These are phyloP conservation scores for Sisyra nigra DNA, from an alignment of 2,888 invertebrate genomes.

Conservation along the genomic window DNA sequence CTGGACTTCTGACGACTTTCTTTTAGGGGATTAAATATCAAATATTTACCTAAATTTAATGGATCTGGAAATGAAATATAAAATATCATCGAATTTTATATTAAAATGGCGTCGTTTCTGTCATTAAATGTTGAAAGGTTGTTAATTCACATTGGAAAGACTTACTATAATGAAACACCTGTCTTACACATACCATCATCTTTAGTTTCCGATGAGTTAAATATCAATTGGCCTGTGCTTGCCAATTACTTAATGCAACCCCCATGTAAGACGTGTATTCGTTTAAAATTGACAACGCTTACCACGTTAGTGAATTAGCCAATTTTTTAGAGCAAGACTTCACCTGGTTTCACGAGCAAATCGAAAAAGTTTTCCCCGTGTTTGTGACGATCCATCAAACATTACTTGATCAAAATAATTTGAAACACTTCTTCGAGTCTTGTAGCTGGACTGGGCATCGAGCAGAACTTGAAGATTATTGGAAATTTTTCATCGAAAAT, in stretches of 20 bases:
- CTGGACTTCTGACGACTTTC: too few species aligned
- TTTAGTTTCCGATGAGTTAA: constrained; percentile 2
- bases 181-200: background rate
- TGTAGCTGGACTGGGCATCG: constrained; percentile 8
- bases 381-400: background rate
- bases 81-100: too few species aligned
- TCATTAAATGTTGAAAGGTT: background rate
- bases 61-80: too few species aligned
- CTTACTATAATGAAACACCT: background rate
- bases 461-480: constrained; percentile 8
- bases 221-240: constrained; percentile 3
- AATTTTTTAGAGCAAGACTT: background rate
- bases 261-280: too few species aligned
- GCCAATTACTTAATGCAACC: constrained; percentile 2
- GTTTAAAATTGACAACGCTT: too few species aligned
- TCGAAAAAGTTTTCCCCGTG: constrained; percentile 2
- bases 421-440: background rate
- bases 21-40: too few species aligned
- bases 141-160: background rate
- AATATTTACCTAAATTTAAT: too few species aligned
- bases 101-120: too few species aligned
- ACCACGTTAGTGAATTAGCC: too few species aligned
- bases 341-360: constrained; percentile 7
- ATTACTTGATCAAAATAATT: background rate
- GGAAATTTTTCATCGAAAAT: background rate